These are phyloP conservation scores for Notamacropus eugenii DNA, from an alignment of 2,797 vertebrate species.

Conservation along the genomic window DNA sequence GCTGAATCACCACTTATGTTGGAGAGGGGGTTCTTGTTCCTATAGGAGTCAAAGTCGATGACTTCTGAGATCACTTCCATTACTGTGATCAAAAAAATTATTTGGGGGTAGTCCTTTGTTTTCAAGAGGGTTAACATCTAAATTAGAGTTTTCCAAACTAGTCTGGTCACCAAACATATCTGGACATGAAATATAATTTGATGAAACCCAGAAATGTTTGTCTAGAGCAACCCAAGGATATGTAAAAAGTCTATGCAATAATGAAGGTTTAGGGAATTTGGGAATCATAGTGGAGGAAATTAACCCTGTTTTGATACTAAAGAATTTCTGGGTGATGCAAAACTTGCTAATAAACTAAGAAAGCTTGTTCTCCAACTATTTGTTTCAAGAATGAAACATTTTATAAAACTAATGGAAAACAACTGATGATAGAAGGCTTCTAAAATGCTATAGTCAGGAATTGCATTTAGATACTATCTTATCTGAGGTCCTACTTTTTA, in stretches of 20 bases:
- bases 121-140: background rate
- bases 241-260: background rate
- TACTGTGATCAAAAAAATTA: background rate
- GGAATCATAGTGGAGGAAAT: background rate
- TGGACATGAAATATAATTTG: background rate
- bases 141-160: background rate
- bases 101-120: background rate
- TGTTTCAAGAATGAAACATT: slow-evolving; percentile 33
- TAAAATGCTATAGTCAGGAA: slow-evolving; percentile 12
- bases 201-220: background rate
- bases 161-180: background rate
- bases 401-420: slow-evolving; percentile 8
- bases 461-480: background rate
- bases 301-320: background rate
- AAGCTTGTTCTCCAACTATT: slow-evolving; percentile 15
- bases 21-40: background rate
- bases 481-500: slow-evolving; percentile 8
- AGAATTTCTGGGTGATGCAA: background rate
- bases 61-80: background rate
- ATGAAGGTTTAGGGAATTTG: background rate
- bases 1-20: background rate
- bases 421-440: background rate
- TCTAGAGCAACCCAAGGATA: background rate
- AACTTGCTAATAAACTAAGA: slow-evolving; percentile 14
- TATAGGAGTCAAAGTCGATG: background rate